Evolutionary conservation across 2,113 vertebrate species (phyloP), one percentile per base, ranked within the genome.

Genomic region (Parus major): DNA sequence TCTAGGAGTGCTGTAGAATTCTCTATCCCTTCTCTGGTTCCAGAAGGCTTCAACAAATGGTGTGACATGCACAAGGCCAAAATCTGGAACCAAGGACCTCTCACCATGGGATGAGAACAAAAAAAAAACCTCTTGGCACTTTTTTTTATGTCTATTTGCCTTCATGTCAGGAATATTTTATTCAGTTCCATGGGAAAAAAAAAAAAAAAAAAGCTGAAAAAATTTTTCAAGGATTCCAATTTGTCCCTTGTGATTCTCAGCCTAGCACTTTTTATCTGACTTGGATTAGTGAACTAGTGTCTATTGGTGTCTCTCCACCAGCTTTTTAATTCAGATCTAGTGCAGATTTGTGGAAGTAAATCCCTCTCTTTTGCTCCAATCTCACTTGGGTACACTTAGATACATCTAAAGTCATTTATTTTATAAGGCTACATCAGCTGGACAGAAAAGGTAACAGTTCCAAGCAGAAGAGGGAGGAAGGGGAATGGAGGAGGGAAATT

Each of bases 281-380:
- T 64, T 70, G 36, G 11, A 56, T 76, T 78, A 55, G 36, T 63
- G 27, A 49, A 36, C 13, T 22, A 8, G 5, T 71, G 19, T 44
- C 21, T 50, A 5, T 11, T 12, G 2, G 3, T 19, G 7, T 28
- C 6, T 66, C 10, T 80, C 19, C 20, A 41, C 6, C 0, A 6
- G 5, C 28, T 55, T 83, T 88, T 90, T 5, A 65, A 39, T 55
- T 86, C 21, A 36, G 2, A 53, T 24, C 31, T 42, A 12, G 11
- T 46, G 10, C 16, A 73, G 5, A 16, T 20, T n/a, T 57, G 7
- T 22, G 24, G 83, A 55, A 73, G 17, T 10, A 88, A 50, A 83
- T 66, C 13, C 65, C 10, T 11, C 10, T 16, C 19, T 49, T 31
- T 36, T 82, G n/a, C 31, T 61, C 10, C 7, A 3, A 4, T 81